Base-by-base conservation (phyloP, 2,797 vertebrate species). In the Petrocephalus sullivani region DNA sequence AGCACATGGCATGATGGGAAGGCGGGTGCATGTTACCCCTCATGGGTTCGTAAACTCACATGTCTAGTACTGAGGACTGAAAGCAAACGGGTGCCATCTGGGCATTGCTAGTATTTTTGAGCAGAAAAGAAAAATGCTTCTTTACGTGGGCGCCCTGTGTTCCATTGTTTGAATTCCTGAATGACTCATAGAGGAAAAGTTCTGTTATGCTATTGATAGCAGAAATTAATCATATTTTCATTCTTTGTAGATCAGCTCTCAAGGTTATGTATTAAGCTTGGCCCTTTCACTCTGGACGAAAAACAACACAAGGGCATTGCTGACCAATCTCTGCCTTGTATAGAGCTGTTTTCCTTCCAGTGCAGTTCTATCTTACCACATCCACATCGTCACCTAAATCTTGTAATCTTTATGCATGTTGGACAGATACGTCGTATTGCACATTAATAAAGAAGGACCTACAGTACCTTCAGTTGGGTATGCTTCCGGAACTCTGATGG, bases 111-210 rank as follows among this genome's bases (percentile, higher is more conserved):
- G 86, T 90, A 88, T 89, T 90, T 85, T 41, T 87, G 87, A 89
- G 87, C 60, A 71, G 56, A 87, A 61, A 85, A 87, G 67, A 87
- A 49, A 54, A 78, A 54, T 37, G 71, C 89, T 90, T 88, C 89
- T 90, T 87, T 84, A n/a, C 67, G 41, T 87, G 0, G 58, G 88
- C 90, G 82, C 84, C 60, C 87, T 88, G 88, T 91, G 88, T 90
- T 92, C 92, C 93, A 94, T 95, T 95, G 93, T 94, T 94, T 91
- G 90, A 90, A 93, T 92, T 91, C 91, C 90, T 86, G 88, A 41
- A 46, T 94, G 93, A 94, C 89, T 94, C 94, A 94, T 90, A 90
- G 87, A 92, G 92, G 91, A 94, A 78, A 94, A 94, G 91, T 92
- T 92, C 91, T 93, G 94, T 92, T 92, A 89, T 90, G 89, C 90